These are phyloP conservation scores for Drosophila bunnanda DNA, from an alignment of 2,888 invertebrate genomes.

Conservation along the genomic window DNA sequence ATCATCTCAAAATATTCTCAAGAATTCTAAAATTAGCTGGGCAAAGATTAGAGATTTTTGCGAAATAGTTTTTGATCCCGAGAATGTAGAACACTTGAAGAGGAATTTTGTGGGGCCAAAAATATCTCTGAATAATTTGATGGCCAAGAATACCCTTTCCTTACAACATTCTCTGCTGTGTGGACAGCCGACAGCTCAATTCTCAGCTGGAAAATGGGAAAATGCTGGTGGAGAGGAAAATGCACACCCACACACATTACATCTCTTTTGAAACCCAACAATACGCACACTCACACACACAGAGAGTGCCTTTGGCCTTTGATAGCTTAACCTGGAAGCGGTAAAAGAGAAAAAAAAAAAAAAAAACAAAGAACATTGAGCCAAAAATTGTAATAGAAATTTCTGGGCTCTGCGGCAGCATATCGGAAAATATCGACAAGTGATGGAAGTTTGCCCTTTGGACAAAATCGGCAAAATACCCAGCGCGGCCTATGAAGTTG, in stretches of 20 bases:
- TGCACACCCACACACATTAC: not conserved
- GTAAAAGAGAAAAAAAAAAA: not conserved
- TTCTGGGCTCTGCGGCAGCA: constrained; percentile 43
- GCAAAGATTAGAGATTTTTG: constrained; percentile 9
- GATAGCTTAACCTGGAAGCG: constrained; percentile 38
- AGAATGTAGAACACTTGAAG: constrained; percentile 10
- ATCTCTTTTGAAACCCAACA: constrained; percentile 33
- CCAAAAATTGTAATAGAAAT: constrained; percentile 48
- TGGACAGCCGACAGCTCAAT: constrained; percentile 32
- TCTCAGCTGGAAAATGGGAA: constrained; percentile 31
- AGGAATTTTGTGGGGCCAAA: constrained; percentile 15
- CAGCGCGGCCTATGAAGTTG: constrained; percentile 7
- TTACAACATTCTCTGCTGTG: not conserved
- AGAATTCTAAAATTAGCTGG: constrained; percentile 1
- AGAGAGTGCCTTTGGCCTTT: constrained; percentile 47
- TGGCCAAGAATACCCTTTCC: constrained; percentile 29
- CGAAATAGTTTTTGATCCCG: constrained; percentile 3
- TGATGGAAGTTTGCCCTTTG: constrained; percentile 22
- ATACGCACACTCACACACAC: constrained; percentile 1
- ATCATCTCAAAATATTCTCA: not conserved
- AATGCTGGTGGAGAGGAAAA: not conserved
- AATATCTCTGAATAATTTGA: constrained; percentile 13
- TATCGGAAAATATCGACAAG: constrained; percentile 32
- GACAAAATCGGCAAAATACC: constrained; percentile 14
- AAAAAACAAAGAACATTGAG: constrained; percentile 16